These are phyloP conservation scores for Latrodectus elegans DNA, from an alignment of 2,888 invertebrate genomes.

Conservation along the genomic window DNA sequence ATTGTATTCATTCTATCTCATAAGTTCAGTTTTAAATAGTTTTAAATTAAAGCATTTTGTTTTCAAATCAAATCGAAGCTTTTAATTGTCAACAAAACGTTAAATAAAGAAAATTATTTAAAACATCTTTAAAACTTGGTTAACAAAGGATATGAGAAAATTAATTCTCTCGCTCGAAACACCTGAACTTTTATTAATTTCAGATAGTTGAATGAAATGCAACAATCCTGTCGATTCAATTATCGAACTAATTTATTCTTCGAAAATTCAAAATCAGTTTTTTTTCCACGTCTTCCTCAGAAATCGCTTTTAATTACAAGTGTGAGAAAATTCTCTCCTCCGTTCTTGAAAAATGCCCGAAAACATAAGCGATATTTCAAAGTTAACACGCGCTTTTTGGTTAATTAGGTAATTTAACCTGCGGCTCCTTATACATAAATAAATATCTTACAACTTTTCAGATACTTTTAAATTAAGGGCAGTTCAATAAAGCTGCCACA, in stretches of 20 bases:
- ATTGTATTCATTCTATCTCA: no score
- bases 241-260: background rate
- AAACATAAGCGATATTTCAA: background rate
- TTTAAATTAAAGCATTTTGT: no score
- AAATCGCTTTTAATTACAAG: background rate
- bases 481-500: background rate
- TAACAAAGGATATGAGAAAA: no score
- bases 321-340: no score
- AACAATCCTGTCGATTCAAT: background rate
- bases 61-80: no score
- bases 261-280: background rate
- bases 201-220: background rate
- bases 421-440: background rate
- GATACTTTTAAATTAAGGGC: background rate
- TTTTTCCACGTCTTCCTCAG: background rate
- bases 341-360: background rate
- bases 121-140: no score
- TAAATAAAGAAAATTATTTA: no score
- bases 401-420: slow-evolving; percentile 1
- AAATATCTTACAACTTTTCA: no score
- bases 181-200: no score
- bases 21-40: no score
- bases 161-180: no score
- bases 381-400: slow-evolving; percentile 1
- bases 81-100: no score